These are phyloP conservation scores for Aegypius monachus DNA, from an alignment of 2,113 vertebrate species.

Conservation along the genomic window DNA sequence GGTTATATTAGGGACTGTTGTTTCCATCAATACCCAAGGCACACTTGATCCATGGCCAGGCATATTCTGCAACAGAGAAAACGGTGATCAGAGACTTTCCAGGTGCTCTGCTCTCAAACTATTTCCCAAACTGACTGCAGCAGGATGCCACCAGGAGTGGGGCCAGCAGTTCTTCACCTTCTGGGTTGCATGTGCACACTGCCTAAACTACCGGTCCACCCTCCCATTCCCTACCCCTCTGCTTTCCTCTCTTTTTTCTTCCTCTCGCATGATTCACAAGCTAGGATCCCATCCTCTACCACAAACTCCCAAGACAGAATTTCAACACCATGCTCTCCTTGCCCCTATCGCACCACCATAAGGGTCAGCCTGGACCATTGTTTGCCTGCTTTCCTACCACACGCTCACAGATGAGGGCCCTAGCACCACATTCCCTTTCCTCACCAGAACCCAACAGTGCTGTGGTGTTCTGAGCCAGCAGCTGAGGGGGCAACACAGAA, in stretches of 20 bases:
- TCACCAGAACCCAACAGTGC: background rate
- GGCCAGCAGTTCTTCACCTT: background rate
- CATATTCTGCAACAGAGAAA: slow-evolving; percentile 68
- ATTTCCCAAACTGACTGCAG: background rate
- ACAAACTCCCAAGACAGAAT: background rate
- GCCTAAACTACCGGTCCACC: background rate
- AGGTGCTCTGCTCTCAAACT: background rate
- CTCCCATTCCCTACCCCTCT: background rate
- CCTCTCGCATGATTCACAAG: background rate
- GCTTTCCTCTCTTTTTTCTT: background rate
- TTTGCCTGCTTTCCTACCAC: background rate
- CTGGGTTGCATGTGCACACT: fast-evolving
- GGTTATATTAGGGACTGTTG: background rate
- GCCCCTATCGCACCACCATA: background rate
- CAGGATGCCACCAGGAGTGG: background rate
- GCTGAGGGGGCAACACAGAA: background rate
- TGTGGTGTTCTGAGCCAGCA: background rate
- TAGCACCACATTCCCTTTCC: background rate
- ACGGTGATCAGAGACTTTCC: background rate
- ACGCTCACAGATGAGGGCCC: background rate
- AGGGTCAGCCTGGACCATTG: background rate
- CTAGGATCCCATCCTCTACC: background rate
- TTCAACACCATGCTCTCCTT: background rate
- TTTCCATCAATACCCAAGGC: slow-evolving; percentile 61
- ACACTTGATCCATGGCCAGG: slow-evolving; percentile 73